phyloP scores from a whole-genome alignment of 1,140 invertebrate species.

The Meloidogyne chitwoodi region DNA sequence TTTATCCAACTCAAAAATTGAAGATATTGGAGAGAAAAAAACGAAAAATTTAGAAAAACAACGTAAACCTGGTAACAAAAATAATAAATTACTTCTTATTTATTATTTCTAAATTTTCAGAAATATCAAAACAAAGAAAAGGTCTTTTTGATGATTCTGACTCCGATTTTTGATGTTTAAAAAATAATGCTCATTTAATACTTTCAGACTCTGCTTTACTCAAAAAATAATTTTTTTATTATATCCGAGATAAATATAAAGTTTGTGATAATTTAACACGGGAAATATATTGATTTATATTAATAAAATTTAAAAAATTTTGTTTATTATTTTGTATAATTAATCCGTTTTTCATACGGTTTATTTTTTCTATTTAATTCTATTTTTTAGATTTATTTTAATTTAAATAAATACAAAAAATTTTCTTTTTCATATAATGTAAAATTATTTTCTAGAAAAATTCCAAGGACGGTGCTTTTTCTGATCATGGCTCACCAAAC shows the following conservation, averaged over 20 bases:
- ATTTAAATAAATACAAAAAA: not conserved
- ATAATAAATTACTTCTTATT: not conserved
- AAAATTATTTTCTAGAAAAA: not conserved
- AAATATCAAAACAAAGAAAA: conserved; percentile 1
- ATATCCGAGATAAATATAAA: not conserved
- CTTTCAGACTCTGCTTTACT: not conserved
- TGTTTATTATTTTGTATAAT: not conserved
- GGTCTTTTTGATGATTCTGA: conserved; percentile 20
- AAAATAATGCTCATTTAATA: not conserved
- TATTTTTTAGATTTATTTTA: not conserved
- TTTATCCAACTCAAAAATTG: not conserved
- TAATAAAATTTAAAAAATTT: not conserved
- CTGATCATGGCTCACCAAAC: not conserved
- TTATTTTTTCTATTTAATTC: not conserved
- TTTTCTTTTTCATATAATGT: too few species aligned
- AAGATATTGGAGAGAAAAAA: not conserved
- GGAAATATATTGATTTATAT: not conserved
- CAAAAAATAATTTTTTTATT: not conserved
- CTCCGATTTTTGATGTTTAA: conserved; percentile 9
- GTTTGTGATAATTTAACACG: not conserved
- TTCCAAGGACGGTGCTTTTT: not conserved
- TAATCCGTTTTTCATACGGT: too few species aligned
- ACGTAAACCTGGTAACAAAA: not conserved
- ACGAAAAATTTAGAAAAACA: not conserved
- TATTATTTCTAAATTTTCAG: not conserved